These are phyloP conservation scores for Synaphobranchus kaupii DNA, from an alignment of 2,797 vertebrate species.

Conservation along the genomic window DNA sequence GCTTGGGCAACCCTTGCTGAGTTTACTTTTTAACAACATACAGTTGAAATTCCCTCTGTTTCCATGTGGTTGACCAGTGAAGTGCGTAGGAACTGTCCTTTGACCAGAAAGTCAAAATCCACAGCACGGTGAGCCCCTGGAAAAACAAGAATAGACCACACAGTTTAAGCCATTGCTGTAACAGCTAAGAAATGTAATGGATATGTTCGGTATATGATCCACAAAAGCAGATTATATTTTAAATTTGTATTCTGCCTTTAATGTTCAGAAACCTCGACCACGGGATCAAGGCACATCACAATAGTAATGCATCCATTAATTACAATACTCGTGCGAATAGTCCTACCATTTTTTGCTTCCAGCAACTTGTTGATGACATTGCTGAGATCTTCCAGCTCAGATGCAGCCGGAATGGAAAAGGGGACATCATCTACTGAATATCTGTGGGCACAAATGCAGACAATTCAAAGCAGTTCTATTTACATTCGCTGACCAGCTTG, in stretches of 20 bases:
- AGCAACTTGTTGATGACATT: conserved; percentile 92
- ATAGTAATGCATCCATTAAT: neutral
- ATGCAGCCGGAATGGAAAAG: conserved; percentile 89
- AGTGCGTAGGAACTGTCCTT: conserved; percentile 88
- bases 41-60: conserved; percentile 87
- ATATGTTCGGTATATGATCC: too few relatives aligned
- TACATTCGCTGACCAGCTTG: neutral
- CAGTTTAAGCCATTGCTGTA: neutral
- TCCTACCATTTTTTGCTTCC: conserved; percentile 81
- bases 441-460: conserved; percentile 57
- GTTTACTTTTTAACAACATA: conserved; percentile 57
- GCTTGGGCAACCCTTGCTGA: neutral
- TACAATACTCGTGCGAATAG: neutral
- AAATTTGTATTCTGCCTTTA: neutral
- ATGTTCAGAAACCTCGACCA: neutral
- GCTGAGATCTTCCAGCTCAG: conserved; percentile 87
- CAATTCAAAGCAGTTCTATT: neutral
- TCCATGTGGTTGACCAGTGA: conserved; percentile 87
- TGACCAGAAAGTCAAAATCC: conserved; percentile 97
- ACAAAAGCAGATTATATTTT: too few relatives aligned
- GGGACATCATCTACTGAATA: conserved; percentile 88
- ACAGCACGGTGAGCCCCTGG: conserved; percentile 86
- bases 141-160: neutral
- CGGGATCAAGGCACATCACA: neutral
- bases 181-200: neutral